Evolutionary conservation across 2,888 invertebrate genomes (phyloP).

Genomic region (Leptura quadrifasciata): DNA sequence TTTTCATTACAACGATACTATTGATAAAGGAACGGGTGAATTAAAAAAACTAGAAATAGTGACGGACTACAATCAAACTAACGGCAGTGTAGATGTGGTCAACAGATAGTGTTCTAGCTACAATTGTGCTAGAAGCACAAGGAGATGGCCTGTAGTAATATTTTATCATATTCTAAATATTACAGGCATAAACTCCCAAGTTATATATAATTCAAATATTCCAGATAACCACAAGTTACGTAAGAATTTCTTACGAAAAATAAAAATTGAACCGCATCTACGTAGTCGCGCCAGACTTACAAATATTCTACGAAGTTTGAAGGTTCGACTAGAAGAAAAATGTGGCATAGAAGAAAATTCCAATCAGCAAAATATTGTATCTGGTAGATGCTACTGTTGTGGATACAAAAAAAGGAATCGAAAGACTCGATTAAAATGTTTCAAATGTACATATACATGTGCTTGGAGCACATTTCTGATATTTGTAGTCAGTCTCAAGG

Average conservation of each 20-base stretch:
- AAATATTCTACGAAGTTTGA: background rate
- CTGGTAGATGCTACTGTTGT: slow-evolving; percentile 14
- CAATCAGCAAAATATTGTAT: background rate
- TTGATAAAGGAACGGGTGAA: background rate
- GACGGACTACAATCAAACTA: slow-evolving; percentile 26
- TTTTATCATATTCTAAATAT: slow-evolving; percentile 9
- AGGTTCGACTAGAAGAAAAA: background rate
- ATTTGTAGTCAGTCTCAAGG: slow-evolving; percentile 4
- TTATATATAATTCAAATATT: slow-evolving; percentile 6
- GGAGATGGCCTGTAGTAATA: slow-evolving; percentile 5
- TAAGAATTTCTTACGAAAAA: too few relatives aligned
- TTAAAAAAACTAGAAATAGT: slow-evolving; percentile 21
- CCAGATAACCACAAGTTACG: background rate
- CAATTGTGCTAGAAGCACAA: background rate
- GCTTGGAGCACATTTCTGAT: slow-evolving; percentile 12
- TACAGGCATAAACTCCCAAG: slow-evolving; percentile 7
- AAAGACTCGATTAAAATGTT: slow-evolving; percentile 6
- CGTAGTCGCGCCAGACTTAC: background rate
- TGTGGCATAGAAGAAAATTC: background rate
- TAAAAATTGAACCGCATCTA: slow-evolving; percentile 8
- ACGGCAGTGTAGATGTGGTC: slow-evolving; percentile 27
- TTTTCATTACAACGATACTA: background rate
- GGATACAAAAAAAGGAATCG: slow-evolving; percentile 4
- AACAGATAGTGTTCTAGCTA: slow-evolving; percentile 17
- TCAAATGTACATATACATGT: slow-evolving; percentile 12